Percentiles rank a stretch among this genome's conserved stretches.
phyloP scores from a whole-genome alignment of 2,888 invertebrate genomes.

The Nasonovia ribisnigri region DNA sequence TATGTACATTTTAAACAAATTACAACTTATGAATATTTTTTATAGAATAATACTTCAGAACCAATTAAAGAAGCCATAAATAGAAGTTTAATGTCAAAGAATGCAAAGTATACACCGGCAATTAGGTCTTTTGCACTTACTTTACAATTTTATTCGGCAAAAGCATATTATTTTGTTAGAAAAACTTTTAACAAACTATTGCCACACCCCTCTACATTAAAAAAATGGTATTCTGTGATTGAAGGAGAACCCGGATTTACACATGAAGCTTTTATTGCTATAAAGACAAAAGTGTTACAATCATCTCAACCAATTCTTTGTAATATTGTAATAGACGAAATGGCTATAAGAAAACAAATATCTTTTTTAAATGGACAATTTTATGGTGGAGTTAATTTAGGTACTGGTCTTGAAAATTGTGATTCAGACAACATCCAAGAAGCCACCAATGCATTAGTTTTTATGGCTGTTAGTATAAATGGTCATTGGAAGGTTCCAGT shows the following conservation, averaged over 20 bases:
- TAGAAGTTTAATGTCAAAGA: slow-evolving; percentile 1
- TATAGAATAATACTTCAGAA: slow-evolving; percentile 12
- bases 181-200: neutral
- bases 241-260: neutral
- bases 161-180: neutral
- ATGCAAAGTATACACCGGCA: slow-evolving; percentile 4
- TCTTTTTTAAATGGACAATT: neutral
- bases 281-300: neutral
- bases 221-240: neutral
- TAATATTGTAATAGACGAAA: neutral
- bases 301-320: neutral
- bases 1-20: no score
- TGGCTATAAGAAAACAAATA: neutral
- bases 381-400: no score
- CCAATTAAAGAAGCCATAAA: neutral
- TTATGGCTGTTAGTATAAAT: no score
- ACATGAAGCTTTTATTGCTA: neutral
- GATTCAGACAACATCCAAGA: no score
- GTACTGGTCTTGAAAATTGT: no score
- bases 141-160: neutral
- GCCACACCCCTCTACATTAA: neutral
- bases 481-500: no score
- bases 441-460: no score
- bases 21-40: neutral
- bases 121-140: slow-evolving; percentile 2